phyloP scores from a whole-genome alignment of 2,888 invertebrate species.

The Eristalinus aeneus region DNA sequence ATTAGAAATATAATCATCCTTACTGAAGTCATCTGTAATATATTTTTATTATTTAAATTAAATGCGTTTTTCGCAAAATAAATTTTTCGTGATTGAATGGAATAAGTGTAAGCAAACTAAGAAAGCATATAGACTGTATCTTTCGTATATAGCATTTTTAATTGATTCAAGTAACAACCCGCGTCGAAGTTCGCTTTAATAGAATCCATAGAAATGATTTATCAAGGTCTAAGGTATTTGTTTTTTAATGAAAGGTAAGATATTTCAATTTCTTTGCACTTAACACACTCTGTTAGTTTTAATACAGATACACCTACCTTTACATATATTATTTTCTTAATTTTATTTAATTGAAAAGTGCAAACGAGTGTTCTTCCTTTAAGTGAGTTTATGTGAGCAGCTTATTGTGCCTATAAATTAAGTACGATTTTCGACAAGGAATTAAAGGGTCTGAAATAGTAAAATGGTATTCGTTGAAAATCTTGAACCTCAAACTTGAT shows the following conservation, averaged over 20 bases:
- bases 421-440: not conserved
- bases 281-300: too few relatives aligned
- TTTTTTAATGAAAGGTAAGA: not conserved
- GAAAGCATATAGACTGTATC: not conserved
- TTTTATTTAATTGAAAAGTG: not conserved
- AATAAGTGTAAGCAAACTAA: not conserved
- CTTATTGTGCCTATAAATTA: not conserved
- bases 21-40: slow-evolving; percentile 60
- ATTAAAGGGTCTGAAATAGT: not conserved
- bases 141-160: not conserved
- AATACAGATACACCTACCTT: not conserved
- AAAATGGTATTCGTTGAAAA: not conserved
- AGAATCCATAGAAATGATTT: not conserved
- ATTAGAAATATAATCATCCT: slow-evolving; percentile 39
- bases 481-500: not conserved
- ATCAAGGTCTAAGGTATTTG: not conserved
- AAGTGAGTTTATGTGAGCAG: not conserved
- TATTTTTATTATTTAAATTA: not conserved
- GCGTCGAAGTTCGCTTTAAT: not conserved
- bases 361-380: not conserved
- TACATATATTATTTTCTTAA: not conserved
- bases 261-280: not conserved
- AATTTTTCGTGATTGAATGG: not conserved
- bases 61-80: not conserved
- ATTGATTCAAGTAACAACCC: not conserved